Percentiles rank a stretch among this genome's conserved stretches.
These are phyloP conservation scores for Drosophila tristis DNA, from an alignment of 1,140 invertebrate species.

Conservation along the genomic window DNA sequence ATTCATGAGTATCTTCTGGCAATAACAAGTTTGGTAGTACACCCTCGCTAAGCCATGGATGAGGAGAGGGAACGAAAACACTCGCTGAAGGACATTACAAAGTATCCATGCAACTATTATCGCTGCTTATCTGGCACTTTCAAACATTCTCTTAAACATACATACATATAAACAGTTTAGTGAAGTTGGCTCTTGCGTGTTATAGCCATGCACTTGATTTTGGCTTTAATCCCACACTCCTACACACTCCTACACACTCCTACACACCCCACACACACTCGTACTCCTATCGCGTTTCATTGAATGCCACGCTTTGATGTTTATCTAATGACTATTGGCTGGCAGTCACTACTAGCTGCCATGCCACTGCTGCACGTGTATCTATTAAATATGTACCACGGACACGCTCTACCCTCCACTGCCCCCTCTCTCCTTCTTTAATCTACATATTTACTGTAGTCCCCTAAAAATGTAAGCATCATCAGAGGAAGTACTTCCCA, in stretches of 20 bases:
- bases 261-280: background rate
- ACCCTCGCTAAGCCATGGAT: too few species aligned
- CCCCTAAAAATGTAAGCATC: conserved; percentile 40
- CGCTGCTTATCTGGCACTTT: conserved; percentile 17
- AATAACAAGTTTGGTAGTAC: too few species aligned
- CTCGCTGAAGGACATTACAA: too few species aligned
- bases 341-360: background rate
- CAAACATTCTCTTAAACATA: conserved; percentile 31
- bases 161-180: conserved; percentile 45
- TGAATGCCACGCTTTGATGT: conserved; percentile 39
- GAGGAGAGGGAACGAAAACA: too few species aligned
- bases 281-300: conserved; percentile 35
- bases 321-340: conserved; percentile 43
- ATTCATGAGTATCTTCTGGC: too few species aligned
- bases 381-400: conserved; percentile 25
- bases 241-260: background rate
- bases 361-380: conserved; percentile 25
- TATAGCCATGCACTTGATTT: conserved; percentile 62
- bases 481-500: background rate
- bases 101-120: too few species aligned
- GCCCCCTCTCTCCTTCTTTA: background rate
- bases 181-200: conserved; percentile 53
- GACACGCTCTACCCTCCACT: background rate
- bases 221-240: conserved; percentile 11
- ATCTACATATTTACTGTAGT: conserved; percentile 30